phyloP scores from a whole-genome alignment of 2,888 invertebrate species.

The Xestia sexstrigata region DNA sequence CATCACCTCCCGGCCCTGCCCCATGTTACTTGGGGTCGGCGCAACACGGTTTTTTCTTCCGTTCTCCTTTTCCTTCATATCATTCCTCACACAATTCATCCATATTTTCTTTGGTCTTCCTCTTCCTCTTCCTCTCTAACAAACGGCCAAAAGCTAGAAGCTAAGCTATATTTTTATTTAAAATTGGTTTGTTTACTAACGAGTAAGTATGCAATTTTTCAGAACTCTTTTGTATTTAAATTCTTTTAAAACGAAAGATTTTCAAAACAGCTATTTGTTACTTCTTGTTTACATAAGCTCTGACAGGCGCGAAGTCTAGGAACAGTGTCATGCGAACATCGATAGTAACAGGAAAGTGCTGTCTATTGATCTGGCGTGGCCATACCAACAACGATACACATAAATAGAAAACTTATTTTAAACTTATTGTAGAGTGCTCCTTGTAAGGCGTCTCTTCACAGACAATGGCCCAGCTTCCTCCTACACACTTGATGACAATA shows the following conservation, averaged over 20 bases:
- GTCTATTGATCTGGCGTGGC: slow-evolving; percentile 35
- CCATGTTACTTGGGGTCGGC: too few relatives aligned
- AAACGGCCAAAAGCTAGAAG: not conserved
- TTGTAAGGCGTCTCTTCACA: not conserved
- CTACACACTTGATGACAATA: not conserved
- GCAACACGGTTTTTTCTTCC: too few relatives aligned
- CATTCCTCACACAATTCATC: too few relatives aligned
- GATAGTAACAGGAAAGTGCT: slow-evolving; percentile 30
- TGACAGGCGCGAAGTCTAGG: slow-evolving; percentile 23
- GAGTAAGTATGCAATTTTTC: not conserved
- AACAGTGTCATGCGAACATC: slow-evolving; percentile 49
- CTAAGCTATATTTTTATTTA: not conserved
- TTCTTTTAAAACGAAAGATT: not conserved
- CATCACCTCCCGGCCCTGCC: too few relatives aligned
- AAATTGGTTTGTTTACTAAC: too few relatives aligned
- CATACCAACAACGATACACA: slow-evolving; percentile 4
- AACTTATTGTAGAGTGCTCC: not conserved
- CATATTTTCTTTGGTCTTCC: too few relatives aligned
- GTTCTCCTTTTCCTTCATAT: too few relatives aligned
- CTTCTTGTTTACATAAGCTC: slow-evolving; percentile 27
- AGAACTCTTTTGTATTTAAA: not conserved
- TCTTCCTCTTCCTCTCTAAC: too few relatives aligned
- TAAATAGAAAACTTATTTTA: not conserved
- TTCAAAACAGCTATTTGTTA: not conserved
- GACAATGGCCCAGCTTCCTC: not conserved